Base-by-base conservation (phyloP, 2,113 vertebrate species). In the Trematocara macrostoma region DNA sequence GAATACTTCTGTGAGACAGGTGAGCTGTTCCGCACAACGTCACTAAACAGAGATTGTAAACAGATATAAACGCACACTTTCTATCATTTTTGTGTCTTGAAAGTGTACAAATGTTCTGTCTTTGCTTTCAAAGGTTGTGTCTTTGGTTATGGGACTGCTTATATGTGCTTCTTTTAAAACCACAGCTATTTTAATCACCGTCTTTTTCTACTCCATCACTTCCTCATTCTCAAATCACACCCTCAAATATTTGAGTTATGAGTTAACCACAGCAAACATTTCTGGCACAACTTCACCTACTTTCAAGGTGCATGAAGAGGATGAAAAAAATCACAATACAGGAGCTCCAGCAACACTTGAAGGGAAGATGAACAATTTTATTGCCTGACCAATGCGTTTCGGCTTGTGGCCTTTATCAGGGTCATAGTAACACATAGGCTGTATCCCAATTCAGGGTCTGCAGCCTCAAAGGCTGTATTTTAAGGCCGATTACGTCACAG, bases 91-190 rank as follows among this genome's bases (percentile, higher is more conserved):
- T 64, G 59, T 64, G 59, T 64, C 59, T 0, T 64, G 34, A 64
- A 0, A 64, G 6, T 38, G 34, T 38, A 38, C 6, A 64, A 38
- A 64, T 0, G 34, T 38, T 38, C 16, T 38, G 57, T 61, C 18
- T 64, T 64, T 64, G 34, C 18, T n/a, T 64, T 64, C 0, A 38
- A n/a, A 38, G 0, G 10, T 64, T n/a, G 34, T 7, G 6, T 38
- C 0, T 11, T 11, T 64, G 59, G 16, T 64, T 18, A 64, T 64
- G 59, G 16, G 6, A 12, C 10, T 5, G 34, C 6, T 38, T 38
- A 5, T 38, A n/a, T 0, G 10, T 12, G 18, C 34, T 12, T 64
- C 10, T 64, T 64, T 64, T 64, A n/a, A 61, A 64, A n/a, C 34
- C 59, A 12, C 59, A 64, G 59, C 34, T 64, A 64, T 64, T 64